Base-by-base conservation (phyloP, 2,113 vertebrate species). In the Dicrurus megarhynchus region DNA sequence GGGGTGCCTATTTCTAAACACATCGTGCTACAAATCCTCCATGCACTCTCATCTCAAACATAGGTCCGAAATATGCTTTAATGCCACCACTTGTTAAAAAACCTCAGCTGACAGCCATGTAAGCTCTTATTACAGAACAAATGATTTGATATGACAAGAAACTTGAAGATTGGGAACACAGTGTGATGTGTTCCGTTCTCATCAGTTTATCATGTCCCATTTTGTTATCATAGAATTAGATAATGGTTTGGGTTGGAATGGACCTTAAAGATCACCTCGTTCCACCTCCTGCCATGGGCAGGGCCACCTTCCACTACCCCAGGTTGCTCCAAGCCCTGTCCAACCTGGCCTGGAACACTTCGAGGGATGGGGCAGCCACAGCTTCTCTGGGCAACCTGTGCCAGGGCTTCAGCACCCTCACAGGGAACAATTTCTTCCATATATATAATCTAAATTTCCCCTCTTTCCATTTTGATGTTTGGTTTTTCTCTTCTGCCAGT, bases 361-460 rank as follows among this genome's bases (percentile, higher is more conserved):
- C 8, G 33, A 67, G 10, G 7, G 44, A 44, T 65, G 50, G 19
- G 6, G 13, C 19, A 67, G 33, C 33, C 37, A 24, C 77, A 59
- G 10, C 27, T 44, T 6, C 28, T 46, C 44, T 81, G 60, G 37
- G 6, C 15, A 57, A 0, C 15, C 37, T 59, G 8, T 67, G 23
- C 52, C 49, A 57, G 27, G 20, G 1, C 20, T 14, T 64, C 30
- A 0, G 2, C 35, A 27, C 7, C 7, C 22, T 80, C 26, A 23
- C 15, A 57, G 32, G 17, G 27, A 37, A 42, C 1, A 32, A 33
- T 8, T 32, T 35, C 13, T 49, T 49, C 42, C 26, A 32, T 35
- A 64, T 16, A 28, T 42, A 3, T 32, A 5, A 42, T n/a, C 26
- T 42, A 22, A 42, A 71, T 49, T 56, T 71, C 35, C 15, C 4